Evolutionary conservation across 2,888 invertebrate genomes (phyloP), one percentile per base, ranked within the genome.

Genomic region (Sphecodes monilicornis): DNA sequence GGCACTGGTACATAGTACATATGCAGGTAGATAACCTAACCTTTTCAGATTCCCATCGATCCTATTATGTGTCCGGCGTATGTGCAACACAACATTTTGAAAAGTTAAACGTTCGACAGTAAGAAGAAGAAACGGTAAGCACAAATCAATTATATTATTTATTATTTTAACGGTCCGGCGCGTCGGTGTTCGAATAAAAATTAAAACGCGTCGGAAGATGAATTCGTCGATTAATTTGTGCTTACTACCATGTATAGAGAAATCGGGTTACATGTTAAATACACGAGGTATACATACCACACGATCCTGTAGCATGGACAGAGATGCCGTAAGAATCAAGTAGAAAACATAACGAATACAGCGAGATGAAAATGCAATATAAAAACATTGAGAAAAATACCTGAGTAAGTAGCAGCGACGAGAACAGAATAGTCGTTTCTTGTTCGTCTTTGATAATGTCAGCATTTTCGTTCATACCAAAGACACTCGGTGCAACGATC

Each of bases 401-500:
- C 97, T 98, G 98, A 22, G 98, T 98, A 10, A 97, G 94, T 78
- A 98, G 95, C 22, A 97, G 96, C 26, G 97, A 98, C 80, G 95
- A 95, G 80, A 98, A 96, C 78, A 99, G 93, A 84, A 97, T 96
- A 90, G 96, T 96, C 0, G 98, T 98, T 93, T 99, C 98, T 91
- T 97, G 97, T 94, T 98, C 97, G 94, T 99, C 98, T 94, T 98
- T 98, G 92, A 98, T 97, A 91, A 99, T 98, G 92, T 98, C 98
- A 0, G 98, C 98, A 95, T 99, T 99, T 82, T 98, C 96, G 94
- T 99, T 97, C 96, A 99, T 98, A 18, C 99, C 99, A 95, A 98
- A 99, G 64, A 99, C 97, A 84, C 97, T 97, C 0, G 99, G 98
- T 78, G 97, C 96, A 26, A 98, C 97, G 41, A 96, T 96, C 79